Evolutionary conservation across 1,140 invertebrate species (phyloP), one percentile per base, ranked within the genome.

Genomic region (Neotoxoptera formosana): DNA sequence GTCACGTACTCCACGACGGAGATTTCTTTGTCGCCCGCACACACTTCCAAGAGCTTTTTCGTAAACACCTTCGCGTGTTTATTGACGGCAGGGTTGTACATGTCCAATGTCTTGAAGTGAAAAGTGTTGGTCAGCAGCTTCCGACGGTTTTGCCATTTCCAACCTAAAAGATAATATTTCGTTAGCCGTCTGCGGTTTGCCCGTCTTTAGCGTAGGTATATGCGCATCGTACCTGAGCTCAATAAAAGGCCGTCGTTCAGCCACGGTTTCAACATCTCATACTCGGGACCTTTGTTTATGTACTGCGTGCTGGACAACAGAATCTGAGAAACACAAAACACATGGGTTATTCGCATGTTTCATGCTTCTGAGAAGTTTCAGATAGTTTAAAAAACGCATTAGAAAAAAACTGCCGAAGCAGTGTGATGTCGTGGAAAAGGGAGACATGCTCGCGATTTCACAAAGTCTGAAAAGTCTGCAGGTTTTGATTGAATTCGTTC

Each of bases 1-100:
- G 97, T 97, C 14, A 98, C 96, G 94, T 96, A 96, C 30, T 97
- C 96, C 95, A 97, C 97, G 47, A 98, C 96, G 95, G 98, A 96
- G 94, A 97, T 86, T 67, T 45, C 36, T 45, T 56, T 30, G n/a
- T 76, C 4, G 7, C 30, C 34, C 25, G 21, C 25, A 7, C 81
- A 90, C 7, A 25, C 87, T 25, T 89, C 41, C 14, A 60, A 94
- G 93, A 99, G 94, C 94, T 97, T 96, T 17, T 96, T 95, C 0
- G 97, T 95, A 89, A 99, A 95, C 36, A 96, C 95, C 14, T 96
- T 60, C 1, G 95, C 94, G 41, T 96, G 95, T 94, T 97, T 96
- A 56, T 96, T 95, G 94, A 97, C 96, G 94, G 97, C 96, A 21
- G 96, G 95, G 9, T 97, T 90, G 94, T 97, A 97, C 94, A 96